Base-by-base conservation (phyloP, 1,140 invertebrate genomes). In the Microplitis mediator region DNA sequence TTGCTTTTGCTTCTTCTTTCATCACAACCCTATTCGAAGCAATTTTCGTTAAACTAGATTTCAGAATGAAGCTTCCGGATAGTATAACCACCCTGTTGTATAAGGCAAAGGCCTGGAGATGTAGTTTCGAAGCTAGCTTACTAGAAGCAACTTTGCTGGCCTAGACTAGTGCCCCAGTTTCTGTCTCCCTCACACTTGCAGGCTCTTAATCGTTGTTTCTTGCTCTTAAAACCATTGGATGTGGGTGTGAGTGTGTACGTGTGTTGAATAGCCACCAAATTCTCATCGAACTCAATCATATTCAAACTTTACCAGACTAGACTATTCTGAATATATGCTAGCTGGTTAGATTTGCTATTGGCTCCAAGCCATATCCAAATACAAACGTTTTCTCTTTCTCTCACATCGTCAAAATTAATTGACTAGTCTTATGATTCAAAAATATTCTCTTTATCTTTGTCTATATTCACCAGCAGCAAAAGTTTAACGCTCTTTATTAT, bases 301-400 rank as follows among this genome's bases (percentile, higher is more conserved):
- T 75, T 70, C 68, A 73, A 75, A 75, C 52, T 75, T 75, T 67
- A 63, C 70, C 56, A 23, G 23, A 23, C 23, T 23, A 23, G 23
- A 23, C 23, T 23, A 23, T 23, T 23, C 23, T 23, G 23, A 23
- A 23, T 34, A 14, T n/a, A 36, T 32, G 32, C 32, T 50, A n/a
- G 4, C 35, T 71, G 23, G 58, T 52, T 39, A 14, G 13, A 32
- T 67, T 14, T 3, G 23, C 50, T 31, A 52, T 70, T 75, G 74
- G 74, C 74, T 71, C 66, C 23, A 31, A 63, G 76, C 78, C 79
- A 78, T 81, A 82, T 82, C 73, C 79, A 82, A 80, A 83, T 78
- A 79, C 81, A 80, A 83, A 82, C 80, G 61, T 79, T 23, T 23
- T 23, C 0, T 23, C 23, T 23, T 45, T 5, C 39, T 45, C 39